Conservation (phyloP, 2,113 vertebrate genomes). For the Calonectris borealis region DNA sequence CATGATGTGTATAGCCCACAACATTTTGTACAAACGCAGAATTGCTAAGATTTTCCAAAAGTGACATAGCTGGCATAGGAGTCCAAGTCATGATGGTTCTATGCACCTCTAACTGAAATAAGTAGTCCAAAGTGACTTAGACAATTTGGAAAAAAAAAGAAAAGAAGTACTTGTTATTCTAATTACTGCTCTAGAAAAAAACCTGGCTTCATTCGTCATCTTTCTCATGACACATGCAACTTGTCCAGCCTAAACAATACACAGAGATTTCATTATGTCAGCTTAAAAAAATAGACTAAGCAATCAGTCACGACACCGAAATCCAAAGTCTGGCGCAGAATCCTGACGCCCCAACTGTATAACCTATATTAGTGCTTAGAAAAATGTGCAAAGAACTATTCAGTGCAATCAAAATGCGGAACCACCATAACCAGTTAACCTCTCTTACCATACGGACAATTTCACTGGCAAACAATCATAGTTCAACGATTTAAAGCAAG, state of each 20-base stretch:
- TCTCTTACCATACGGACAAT: neutral
- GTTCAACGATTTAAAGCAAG: neutral
- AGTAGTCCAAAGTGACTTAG: neutral
- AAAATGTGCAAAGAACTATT: neutral
- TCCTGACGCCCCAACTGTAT: neutral
- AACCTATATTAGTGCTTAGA: neutral
- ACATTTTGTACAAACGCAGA: neutral
- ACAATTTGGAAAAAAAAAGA: neutral
- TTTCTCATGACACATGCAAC: neutral
- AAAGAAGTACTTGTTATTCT: neutral
- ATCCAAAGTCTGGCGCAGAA: neutral
- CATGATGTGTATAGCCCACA: neutral
- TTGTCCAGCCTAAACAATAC: neutral
- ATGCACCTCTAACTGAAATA: neutral
- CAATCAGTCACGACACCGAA: neutral
- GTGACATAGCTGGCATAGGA: neutral
- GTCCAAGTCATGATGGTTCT: neutral
- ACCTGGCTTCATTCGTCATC: neutral
- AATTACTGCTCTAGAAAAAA: neutral
- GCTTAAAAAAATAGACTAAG: neutral
- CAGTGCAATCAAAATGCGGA: neutral
- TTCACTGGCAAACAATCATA: neutral
- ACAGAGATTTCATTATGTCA: neutral
- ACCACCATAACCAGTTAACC: neutral
- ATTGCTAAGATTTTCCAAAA: neutral